Evolutionary conservation across 2,797 vertebrate genomes (phyloP).

Genomic region (Enteromius fasciolatus): DNA sequence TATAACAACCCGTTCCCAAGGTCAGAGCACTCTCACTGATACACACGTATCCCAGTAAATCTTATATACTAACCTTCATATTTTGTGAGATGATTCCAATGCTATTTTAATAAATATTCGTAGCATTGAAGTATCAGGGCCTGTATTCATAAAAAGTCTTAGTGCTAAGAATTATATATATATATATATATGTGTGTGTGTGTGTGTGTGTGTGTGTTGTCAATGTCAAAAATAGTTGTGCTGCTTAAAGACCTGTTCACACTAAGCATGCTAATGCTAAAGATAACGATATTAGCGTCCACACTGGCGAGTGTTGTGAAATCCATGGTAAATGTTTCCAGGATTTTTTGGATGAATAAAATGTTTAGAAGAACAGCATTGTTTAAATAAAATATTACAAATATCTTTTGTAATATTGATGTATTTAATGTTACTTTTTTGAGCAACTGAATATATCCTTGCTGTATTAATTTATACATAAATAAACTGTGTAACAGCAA

Average conservation of each 20-base stretch:
- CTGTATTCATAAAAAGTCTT: too few species aligned
- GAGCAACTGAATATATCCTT: neutral
- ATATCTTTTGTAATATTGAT: neutral
- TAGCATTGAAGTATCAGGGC: neutral
- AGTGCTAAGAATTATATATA: too few species aligned
- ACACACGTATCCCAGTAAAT: neutral
- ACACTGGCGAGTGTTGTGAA: too few species aligned
- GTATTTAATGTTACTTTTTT: neutral
- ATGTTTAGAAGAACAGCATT: neutral
- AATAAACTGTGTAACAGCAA: neutral
- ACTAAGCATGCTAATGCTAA: too few species aligned
- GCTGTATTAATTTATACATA: neutral
- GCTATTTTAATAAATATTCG: neutral
- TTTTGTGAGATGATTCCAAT: neutral
- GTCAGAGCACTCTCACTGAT: neutral
- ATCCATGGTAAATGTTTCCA: too few species aligned
- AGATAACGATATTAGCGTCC: too few species aligned
- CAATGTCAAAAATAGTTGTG: too few species aligned
- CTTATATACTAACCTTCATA: neutral
- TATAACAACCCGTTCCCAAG: conserved; percentile 14
- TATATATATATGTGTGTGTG: too few species aligned
- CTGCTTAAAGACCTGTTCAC: too few species aligned
- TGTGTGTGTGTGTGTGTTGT: too few species aligned
- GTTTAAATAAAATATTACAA: neutral
- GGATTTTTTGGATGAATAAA: neutral